Evolutionary conservation across 2,797 vertebrate genomes (phyloP).

Genomic region (Amphiprion clarkii): DNA sequence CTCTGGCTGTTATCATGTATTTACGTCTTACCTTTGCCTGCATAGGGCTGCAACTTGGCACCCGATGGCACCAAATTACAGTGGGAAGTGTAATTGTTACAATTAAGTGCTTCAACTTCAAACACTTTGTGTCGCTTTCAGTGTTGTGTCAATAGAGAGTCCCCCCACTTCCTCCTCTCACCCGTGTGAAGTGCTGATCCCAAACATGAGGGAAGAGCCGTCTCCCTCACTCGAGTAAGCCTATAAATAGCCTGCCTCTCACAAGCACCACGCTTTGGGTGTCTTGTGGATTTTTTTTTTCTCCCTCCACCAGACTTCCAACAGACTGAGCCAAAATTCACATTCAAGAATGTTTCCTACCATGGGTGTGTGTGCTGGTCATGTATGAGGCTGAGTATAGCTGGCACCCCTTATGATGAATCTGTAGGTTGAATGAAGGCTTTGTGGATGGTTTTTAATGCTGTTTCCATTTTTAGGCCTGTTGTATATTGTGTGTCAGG

Average conservation of each 20-base stretch:
- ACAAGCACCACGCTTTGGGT: constrained; percentile 67
- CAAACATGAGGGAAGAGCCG: constrained; percentile 68
- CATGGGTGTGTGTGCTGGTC: constrained; percentile 30
- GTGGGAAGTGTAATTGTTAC: neutral
- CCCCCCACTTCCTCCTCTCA: constrained; percentile 25
- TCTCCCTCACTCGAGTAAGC: constrained; percentile 65
- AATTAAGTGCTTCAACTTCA: constrained; percentile 19
- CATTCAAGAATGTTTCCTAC: constrained; percentile 42
- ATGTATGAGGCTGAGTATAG: constrained; percentile 36
- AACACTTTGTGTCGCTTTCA: constrained; percentile 61
- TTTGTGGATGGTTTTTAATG: constrained; percentile 60
- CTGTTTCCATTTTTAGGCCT: constrained; percentile 34
- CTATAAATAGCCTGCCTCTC: constrained; percentile 79
- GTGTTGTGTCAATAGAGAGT: constrained; percentile 63
- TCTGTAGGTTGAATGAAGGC: constrained; percentile 52
- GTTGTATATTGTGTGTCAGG: constrained; percentile 20
- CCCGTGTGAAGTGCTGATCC: constrained; percentile 65
- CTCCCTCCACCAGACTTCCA: constrained; percentile 46
- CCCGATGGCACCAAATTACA: neutral
- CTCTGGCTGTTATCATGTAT: neutral
- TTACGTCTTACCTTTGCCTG: neutral
- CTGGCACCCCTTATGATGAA: constrained; percentile 34
- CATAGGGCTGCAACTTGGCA: neutral
- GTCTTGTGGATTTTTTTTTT: constrained; percentile 44
- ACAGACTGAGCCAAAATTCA: constrained; percentile 47